phyloP scores from a whole-genome alignment of 2,888 invertebrate species.

The Pachycephus smyrnensis region DNA sequence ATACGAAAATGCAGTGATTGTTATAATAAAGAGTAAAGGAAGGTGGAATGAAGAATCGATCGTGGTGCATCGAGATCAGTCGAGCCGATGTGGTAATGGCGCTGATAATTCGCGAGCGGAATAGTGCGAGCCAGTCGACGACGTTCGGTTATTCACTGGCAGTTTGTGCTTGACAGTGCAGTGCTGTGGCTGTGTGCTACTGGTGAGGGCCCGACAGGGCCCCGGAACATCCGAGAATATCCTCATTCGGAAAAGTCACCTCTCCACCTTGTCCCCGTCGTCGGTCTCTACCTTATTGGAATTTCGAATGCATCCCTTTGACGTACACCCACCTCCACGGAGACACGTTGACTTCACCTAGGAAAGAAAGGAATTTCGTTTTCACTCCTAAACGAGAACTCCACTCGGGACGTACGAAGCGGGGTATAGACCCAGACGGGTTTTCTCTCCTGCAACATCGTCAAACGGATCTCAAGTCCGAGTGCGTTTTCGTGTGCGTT shows the following conservation, averaged over 20 bases:
- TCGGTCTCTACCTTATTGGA: not conserved
- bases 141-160: conserved; percentile 38
- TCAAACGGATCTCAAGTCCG: not conserved
- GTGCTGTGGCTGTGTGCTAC: conserved; percentile 27
- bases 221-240: not conserved
- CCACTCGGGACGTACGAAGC: not conserved
- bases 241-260: not conserved
- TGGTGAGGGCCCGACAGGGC: conserved; percentile 37
- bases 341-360: not conserved
- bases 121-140: conserved; percentile 30
- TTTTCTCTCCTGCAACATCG: not conserved
- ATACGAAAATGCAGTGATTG: conserved; percentile 12
- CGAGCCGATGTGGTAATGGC: conserved; percentile 56
- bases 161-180: conserved; percentile 46
- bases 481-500: not conserved
- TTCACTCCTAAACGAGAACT: not conserved
- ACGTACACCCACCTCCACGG: not conserved
- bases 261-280: not conserved
- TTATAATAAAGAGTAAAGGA: not conserved
- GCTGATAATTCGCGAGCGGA: conserved; percentile 47
- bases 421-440: not conserved
- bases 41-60: not conserved
- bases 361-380: not conserved
- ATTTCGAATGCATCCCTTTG: not conserved
- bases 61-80: conserved; percentile 4